Base-by-base conservation (phyloP, 37 sponge, comb jelly and placozoan species). In the Agelas oroides region DNA sequence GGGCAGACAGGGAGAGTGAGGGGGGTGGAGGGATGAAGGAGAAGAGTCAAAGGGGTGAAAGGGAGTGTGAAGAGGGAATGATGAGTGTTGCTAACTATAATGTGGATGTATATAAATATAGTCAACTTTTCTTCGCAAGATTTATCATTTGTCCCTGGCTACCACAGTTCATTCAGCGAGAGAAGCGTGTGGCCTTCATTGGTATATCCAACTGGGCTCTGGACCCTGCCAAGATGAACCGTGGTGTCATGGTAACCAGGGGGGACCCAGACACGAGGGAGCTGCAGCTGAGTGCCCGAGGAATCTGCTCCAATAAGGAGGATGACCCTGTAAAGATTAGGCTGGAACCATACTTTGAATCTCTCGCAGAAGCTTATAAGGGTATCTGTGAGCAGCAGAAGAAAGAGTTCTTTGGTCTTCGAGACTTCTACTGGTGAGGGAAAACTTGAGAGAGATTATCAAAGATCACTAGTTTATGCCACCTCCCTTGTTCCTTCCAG, bases 181-280 rank as follows among this genome's bases (percentile, higher is more conserved):
- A 89, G 60, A 65, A 94, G 56, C 73, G 95, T 70, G 97, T 97
- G 1, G 95, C 95, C 1, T 97, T 97, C 68, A 89, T 97, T 81
- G 99, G 99, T 25, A 94, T 98, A 1, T 98, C 99, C 27, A 98
- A 98, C 84, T 98, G 99, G 99, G 94, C 99, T 14, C 87, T 98
- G 25, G 99, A 98, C 76, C 96, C 99, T 34, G 99, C 99, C 35
- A 98, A 98, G 81, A 98, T 98, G 99, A 98, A 98, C 78, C 60
- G 99, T 76, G 99, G 99, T 35, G 90, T 97, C 32, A 94, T 94
- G 91, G 83, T 97, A 17, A 90, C 90, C 32, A 90, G 97, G 78
- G 95, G 93, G 65, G 84, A 87, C 33, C 97, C 97, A 41, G 82
- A 79, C 66, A 53, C 21, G 23, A 60, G 86, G 1, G 95, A 97